Evolutionary conservation across 1,140 invertebrate genomes (phyloP).

Genomic region (Drosophila teissieri): DNA sequence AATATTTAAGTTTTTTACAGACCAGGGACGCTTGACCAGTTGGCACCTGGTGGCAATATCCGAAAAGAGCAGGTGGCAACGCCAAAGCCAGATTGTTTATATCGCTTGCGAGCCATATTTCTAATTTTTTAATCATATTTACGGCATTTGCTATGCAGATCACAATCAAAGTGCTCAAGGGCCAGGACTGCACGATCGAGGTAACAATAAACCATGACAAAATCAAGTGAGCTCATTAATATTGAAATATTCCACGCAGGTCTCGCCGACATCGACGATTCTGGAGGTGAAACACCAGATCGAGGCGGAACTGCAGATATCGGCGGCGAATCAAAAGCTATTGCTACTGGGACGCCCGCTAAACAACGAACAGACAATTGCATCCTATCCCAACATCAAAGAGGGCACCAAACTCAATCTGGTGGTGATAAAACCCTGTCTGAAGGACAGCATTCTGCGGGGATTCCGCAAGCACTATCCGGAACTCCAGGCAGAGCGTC

Average conservation of each 20-base stretch:
- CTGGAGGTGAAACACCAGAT: constrained; percentile 85
- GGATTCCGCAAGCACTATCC: constrained; percentile 85
- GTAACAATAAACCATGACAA: constrained; percentile 50
- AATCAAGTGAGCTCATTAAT: neutral
- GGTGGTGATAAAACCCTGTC: constrained; percentile 85
- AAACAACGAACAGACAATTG: constrained; percentile 85
- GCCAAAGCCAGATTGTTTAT: constrained; percentile 40
- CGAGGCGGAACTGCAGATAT: constrained; percentile 84
- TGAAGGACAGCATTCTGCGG: constrained; percentile 80
- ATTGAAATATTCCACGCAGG: constrained; percentile 36
- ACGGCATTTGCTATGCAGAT: constrained; percentile 83
- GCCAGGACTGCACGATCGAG: constrained; percentile 85
- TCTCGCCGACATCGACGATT: constrained; percentile 82
- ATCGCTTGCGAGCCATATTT: constrained; percentile 41
- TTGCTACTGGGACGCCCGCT: constrained; percentile 85
- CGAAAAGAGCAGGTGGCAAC: constrained; percentile 25
- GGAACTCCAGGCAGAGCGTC: constrained; percentile 84
- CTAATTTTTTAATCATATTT: constrained; percentile 4
- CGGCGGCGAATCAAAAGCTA: constrained; percentile 85
- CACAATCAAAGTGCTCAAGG: constrained; percentile 85
- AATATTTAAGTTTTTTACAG: neutral
- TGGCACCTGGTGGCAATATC: neutral
- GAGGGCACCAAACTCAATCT: constrained; percentile 85
- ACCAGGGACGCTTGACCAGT: neutral
- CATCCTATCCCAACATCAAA: constrained; percentile 85